Evolutionary conservation across 1,140 invertebrate genomes (phyloP), one percentile per base, ranked within the genome.

Genomic region (Hyposmocoma kahamanoa): DNA sequence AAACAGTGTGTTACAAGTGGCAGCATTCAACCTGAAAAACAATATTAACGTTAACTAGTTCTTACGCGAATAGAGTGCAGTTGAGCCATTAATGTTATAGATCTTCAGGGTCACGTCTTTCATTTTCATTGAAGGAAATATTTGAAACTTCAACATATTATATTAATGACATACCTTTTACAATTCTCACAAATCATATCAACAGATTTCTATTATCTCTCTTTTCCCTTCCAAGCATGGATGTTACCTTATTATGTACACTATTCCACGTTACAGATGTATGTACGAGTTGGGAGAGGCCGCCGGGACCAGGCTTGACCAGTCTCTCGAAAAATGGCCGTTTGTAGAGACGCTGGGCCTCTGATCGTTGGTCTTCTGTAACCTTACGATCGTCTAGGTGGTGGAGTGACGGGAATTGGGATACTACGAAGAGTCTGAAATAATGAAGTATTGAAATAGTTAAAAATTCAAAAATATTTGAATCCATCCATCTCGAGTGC

Each of bases 381-480:
- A 93, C 88, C 26, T 68, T 64, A 42, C 89, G 74, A 65, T 92
- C 92, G 65, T 94, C 92, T 52, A 93, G 75, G 62, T 93, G 91
- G 3, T 87, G 58, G 15, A 93, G 72, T 1, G 84, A 83, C 2
- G 90, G 88, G 61, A 94, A 92, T 67, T 90, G 88, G 0, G 91
- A 92, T 66, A 93, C 90, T 5, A 92, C 87, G 69, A 90, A 93
- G n/a, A 92, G 81, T 60, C 91, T 92, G 63, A 2, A 87, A 84
- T 22, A 24, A 24, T 41, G 24, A 26, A 26, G 5, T 6, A 26
- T 26, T 6, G 5, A 26, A 26, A n/a, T n/a, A n/a, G n/a, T n/a
- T n/a, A n/a, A n/a, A n/a, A n/a, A n/a, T n/a, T n/a, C n/a, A n/a
- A n/a, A n/a, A n/a, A n/a, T n/a, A n/a, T n/a, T n/a, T n/a, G n/a